phyloP scores from a whole-genome alignment of 2,113 vertebrate genomes.

The Zeus faber region DNA sequence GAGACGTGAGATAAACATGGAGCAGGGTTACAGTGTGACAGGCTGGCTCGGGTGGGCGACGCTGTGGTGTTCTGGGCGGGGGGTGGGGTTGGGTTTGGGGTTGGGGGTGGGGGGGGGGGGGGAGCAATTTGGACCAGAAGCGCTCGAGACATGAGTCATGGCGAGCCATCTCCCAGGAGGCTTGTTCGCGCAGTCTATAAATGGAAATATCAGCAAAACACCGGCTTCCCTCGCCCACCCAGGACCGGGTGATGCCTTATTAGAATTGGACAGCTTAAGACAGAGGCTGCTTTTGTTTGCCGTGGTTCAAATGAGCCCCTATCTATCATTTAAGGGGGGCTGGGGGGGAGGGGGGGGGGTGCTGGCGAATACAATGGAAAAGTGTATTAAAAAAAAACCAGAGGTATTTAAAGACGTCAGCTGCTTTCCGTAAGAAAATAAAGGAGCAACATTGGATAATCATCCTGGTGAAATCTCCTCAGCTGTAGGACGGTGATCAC shows the following conservation, averaged over 20 bases:
- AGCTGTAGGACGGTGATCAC: no score
- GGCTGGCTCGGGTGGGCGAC: constrained; percentile 9
- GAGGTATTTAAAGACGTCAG: no score
- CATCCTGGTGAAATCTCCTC: no score
- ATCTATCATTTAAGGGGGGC: no score
- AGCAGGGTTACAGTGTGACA: not conserved
- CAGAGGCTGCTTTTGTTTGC: constrained; percentile 15
- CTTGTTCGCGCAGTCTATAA: constrained; percentile 72
- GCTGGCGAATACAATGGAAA: constrained; percentile 34
- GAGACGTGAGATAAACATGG: constrained; percentile 23
- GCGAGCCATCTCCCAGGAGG: constrained; percentile 61
- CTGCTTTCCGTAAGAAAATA: no score
- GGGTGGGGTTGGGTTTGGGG: not conserved
- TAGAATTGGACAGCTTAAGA: constrained; percentile 70
- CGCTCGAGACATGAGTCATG: constrained; percentile 74
- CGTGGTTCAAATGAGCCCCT: no score
- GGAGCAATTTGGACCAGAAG: constrained; percentile 61
- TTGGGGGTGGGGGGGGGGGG: constrained; percentile 11
- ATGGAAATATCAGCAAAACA: constrained; percentile 75
- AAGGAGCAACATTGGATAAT: no score
- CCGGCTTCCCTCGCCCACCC: constrained; percentile 73
- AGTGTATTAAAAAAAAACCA: no score
- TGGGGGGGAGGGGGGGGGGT: no score
- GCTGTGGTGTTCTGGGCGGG: constrained; percentile 10
- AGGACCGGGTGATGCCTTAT: constrained; percentile 71